Evolutionary conservation across 2,888 invertebrate species (phyloP).

Genomic region (Erebia ligea): DNA sequence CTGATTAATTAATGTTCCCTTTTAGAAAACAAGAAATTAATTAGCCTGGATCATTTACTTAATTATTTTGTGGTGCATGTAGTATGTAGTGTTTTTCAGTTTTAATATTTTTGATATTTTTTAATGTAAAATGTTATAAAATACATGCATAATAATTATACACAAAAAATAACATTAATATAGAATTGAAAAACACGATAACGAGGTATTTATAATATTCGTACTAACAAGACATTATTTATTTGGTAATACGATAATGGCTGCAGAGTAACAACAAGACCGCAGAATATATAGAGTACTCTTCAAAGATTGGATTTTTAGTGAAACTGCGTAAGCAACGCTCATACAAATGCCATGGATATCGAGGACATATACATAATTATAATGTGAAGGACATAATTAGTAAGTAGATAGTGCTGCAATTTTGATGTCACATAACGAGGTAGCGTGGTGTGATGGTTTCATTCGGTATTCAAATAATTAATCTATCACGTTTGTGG

Average conservation of each 20-base stretch:
- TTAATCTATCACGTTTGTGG: slow-evolving; percentile 33
- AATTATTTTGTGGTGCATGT: slow-evolving; percentile 42
- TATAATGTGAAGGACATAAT: slow-evolving; percentile 53
- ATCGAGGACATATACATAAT: slow-evolving; percentile 50
- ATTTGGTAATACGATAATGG: slow-evolving; percentile 71
- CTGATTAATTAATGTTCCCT: background rate
- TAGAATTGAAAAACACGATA: slow-evolving; percentile 65
- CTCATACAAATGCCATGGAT: slow-evolving; percentile 63
- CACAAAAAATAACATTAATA: background rate
- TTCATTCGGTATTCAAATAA: slow-evolving; percentile 55
- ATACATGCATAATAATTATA: slow-evolving; percentile 17
- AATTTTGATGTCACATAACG: slow-evolving; percentile 68
- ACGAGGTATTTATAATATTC: slow-evolving; percentile 49
- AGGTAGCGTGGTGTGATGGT: slow-evolving; percentile 78
- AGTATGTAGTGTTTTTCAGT: slow-evolving; percentile 49
- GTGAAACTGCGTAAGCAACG: slow-evolving; percentile 53
- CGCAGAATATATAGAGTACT: slow-evolving; percentile 63
- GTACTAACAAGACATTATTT: slow-evolving; percentile 72
- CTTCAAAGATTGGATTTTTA: slow-evolving; percentile 77
- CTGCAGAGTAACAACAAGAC: slow-evolving; percentile 71
- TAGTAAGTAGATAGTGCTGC: slow-evolving; percentile 67
- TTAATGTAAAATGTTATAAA: background rate
- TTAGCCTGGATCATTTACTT: background rate
- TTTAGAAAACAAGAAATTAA: background rate
- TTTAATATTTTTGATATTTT: slow-evolving; percentile 23